Percentiles rank a stretch among this genome's conserved stretches.
phyloP scores from a whole-genome alignment of 2,797 vertebrate species.

The Gambelia wislizenii region DNA sequence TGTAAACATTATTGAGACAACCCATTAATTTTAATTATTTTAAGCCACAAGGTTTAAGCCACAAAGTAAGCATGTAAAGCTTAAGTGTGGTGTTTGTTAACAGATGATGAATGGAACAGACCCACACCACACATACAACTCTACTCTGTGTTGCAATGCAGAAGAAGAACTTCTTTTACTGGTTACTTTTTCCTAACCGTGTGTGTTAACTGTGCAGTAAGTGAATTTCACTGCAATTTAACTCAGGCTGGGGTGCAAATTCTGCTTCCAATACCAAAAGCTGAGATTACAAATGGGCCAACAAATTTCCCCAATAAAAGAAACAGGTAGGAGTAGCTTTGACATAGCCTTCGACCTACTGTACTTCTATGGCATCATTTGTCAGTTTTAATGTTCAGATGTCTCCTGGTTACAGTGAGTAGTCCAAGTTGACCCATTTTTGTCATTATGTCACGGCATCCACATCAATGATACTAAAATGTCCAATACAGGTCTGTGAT shows the following conservation, averaged over 20 bases:
- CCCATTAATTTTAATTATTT: neutral
- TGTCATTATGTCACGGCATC: neutral
- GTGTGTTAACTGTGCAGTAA: neutral
- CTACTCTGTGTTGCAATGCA: neutral
- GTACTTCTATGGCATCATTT: neutral
- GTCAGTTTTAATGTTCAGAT: slow-evolving; percentile 1
- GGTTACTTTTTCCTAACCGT: neutral
- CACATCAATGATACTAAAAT: neutral
- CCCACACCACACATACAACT: neutral
- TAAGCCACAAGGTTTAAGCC: neutral
- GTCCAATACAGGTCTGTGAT: neutral
- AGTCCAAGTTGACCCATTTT: neutral
- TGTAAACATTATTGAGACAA: neutral
- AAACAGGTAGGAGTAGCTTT: neutral
- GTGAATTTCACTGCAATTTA: neutral
- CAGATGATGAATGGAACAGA: neutral
- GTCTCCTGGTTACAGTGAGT: neutral
- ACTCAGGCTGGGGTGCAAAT: neutral
- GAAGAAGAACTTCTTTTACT: neutral
- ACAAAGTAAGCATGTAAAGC: neutral
- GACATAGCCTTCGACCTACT: neutral
- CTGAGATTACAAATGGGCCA: neutral
- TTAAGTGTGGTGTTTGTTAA: neutral
- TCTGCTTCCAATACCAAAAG: neutral
- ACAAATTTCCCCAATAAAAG: neutral